A percentile compares a stretch with the other conserved stretches of the same genome.
phyloP scores from a whole-genome alignment of 2,888 invertebrate genomes.

The Phytoseiulus persimilis region DNA sequence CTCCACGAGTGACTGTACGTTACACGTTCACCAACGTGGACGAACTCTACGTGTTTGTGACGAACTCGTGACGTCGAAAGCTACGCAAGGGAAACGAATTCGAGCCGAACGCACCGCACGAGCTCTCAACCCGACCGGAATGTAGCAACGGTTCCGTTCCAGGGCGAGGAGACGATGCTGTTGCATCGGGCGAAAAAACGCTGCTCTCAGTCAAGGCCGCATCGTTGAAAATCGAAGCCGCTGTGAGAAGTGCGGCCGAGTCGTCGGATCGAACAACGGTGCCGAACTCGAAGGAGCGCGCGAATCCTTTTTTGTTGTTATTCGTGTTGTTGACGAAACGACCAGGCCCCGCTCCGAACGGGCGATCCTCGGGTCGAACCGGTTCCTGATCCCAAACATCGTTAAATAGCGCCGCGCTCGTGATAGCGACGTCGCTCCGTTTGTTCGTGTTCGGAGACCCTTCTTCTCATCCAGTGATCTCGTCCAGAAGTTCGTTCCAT shows the following conservation, averaged over 20 bases:
- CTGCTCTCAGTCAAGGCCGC: not conserved
- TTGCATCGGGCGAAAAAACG: not conserved
- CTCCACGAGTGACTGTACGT: not conserved
- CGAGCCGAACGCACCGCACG: not conserved
- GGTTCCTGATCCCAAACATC: no score
- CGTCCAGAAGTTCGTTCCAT: no score
- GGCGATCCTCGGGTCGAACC: no score
- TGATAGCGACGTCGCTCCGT: no score
- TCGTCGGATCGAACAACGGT: not conserved
- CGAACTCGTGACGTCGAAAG: not conserved
- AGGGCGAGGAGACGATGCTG: not conserved
- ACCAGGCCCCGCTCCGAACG: no score
- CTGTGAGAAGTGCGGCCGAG: not conserved
- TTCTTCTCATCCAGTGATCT: no score
- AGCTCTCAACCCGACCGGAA: not conserved
- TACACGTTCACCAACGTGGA: not conserved
- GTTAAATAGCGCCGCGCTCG: no score
- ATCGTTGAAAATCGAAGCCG: not conserved
- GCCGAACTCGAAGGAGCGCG: no score
- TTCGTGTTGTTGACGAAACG: no score
- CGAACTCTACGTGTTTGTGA: not conserved
- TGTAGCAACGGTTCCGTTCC: not conserved
- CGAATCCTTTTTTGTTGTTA: no score
- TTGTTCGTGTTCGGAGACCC: no score
- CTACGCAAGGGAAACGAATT: not conserved